These are phyloP conservation scores for Agriotes lineatus DNA, from an alignment of 2,888 invertebrate species.

Conservation along the genomic window DNA sequence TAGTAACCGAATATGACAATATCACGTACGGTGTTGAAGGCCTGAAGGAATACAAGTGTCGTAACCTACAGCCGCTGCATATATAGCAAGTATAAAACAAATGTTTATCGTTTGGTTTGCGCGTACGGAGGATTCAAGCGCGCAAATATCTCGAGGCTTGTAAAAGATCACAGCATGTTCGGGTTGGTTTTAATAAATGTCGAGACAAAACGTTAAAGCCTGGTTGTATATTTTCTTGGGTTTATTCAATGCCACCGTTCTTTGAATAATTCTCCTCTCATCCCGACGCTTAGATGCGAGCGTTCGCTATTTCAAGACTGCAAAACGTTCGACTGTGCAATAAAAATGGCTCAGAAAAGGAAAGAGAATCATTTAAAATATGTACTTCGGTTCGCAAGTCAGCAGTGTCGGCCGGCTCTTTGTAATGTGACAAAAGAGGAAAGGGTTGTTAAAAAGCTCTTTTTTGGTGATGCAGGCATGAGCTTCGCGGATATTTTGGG, in stretches of 20 bases:
- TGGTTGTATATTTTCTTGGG: not conserved
- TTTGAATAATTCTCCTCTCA: conserved; percentile 8
- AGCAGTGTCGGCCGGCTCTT: too few species aligned
- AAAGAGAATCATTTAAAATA: too few species aligned
- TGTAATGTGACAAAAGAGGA: too few species aligned
- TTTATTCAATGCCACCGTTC: not conserved
- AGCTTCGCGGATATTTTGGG: too few species aligned
- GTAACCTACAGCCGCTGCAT: conserved; percentile 18
- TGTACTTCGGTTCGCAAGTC: too few species aligned
- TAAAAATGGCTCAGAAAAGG: too few species aligned
- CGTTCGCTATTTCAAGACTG: too few species aligned
- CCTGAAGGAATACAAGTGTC: conserved; percentile 25
- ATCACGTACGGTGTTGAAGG: conserved; percentile 19
- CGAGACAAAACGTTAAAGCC: conserved; percentile 14
- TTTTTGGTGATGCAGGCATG: too few species aligned
- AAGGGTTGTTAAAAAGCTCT: too few species aligned
- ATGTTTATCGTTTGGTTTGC: conserved; percentile 26
- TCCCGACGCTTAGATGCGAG: too few species aligned
- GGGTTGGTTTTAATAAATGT: conserved; percentile 19
- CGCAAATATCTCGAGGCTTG: conserved; percentile 17
- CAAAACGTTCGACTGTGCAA: too few species aligned
- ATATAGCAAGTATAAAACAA: conserved; percentile 26
- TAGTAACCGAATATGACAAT: conserved; percentile 30
- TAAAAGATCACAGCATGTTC: conserved; percentile 22
- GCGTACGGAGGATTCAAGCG: conserved; percentile 11